These are phyloP conservation scores for Chamaedrilus cognettii DNA, from an alignment of 2,888 invertebrate species.

Conservation along the genomic window DNA sequence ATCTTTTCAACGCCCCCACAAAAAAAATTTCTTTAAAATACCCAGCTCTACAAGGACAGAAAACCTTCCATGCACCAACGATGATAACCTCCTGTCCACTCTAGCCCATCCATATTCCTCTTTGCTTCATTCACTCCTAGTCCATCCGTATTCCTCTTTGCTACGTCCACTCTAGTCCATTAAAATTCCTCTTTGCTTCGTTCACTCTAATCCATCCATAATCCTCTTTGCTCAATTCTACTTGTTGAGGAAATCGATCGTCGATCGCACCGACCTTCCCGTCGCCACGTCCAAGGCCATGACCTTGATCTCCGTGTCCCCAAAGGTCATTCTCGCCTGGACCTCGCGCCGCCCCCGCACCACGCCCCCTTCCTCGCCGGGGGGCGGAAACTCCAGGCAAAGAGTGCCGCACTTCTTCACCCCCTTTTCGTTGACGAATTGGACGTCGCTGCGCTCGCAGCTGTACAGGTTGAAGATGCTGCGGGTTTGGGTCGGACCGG, in stretches of 20 bases:
- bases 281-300: slow-evolving; percentile 63
- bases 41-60: too few species aligned
- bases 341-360: slow-evolving; percentile 59
- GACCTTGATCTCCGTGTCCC: slow-evolving; percentile 65
- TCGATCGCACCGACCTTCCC: slow-evolving; percentile 60
- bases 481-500: slow-evolving; percentile 60
- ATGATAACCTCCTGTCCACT: too few species aligned
- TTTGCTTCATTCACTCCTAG: too few species aligned
- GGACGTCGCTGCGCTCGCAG: slow-evolving; percentile 58
- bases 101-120: too few species aligned
- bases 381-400: slow-evolving; percentile 57
- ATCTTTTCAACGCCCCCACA: too few species aligned
- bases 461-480: slow-evolving; percentile 65
- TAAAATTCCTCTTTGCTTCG: too few species aligned
- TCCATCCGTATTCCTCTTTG: too few species aligned
- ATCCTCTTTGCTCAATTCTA: too few species aligned
- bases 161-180: too few species aligned
- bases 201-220: too few species aligned
- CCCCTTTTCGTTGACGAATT: slow-evolving; percentile 64
- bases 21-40: too few species aligned
- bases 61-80: too few species aligned
- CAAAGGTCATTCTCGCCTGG: slow-evolving; percentile 64
- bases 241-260: slow-evolving; percentile 62
- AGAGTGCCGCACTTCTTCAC: slow-evolving; percentile 63
- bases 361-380: slow-evolving; percentile 39